Base-by-base conservation (phyloP, 1,140 invertebrate genomes). In the Melitaea cinxia region DNA sequence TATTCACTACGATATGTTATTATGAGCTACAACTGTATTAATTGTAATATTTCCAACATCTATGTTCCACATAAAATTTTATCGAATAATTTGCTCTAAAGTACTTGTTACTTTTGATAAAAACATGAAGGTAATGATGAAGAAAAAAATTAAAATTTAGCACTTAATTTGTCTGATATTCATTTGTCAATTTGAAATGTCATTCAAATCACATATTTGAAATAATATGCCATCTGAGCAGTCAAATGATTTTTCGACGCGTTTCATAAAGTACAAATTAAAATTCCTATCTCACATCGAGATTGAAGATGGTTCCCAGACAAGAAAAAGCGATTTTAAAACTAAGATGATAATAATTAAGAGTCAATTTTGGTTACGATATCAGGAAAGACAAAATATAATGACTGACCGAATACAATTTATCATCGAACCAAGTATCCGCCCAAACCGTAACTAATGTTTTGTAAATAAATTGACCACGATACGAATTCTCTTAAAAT, bases 401-500 rank as follows among this genome's bases (percentile, higher is more conserved):
- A 87, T 83, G 79, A 86, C 68, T 69, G 82, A 82, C 68, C 78
- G 79, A 65, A 70, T 74, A 79, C 75, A 82, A 89, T 89, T 89
- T 83, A 89, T 89, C 87, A 89, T 89, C 79, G 57, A 67, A 69
- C 64, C 77, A 87, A 88, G 84, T 88, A 88, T 88, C 81, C 85
- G 84, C 87, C 85, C 87, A 77, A 71, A 68, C 77, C 83, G 80
- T 80, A 87, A 89, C 87, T 78, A 87, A 89, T 88, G 77, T 75
- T 83, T 83, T 82, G 82, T 88, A 87, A 87, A 87, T 83, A 88
- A 87, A 85, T 85, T 83, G 87, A 88, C 81, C 78, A 85, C 74
- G 75, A 80, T 80, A 82, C 75, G 77, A 67, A 75, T 81, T 79
- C 78, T 78, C 83, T 83, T 56, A 54, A 65, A 60, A 47, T 67